Base-by-base conservation (phyloP, 1,140 invertebrate genomes). In the Manduca sexta region DNA sequence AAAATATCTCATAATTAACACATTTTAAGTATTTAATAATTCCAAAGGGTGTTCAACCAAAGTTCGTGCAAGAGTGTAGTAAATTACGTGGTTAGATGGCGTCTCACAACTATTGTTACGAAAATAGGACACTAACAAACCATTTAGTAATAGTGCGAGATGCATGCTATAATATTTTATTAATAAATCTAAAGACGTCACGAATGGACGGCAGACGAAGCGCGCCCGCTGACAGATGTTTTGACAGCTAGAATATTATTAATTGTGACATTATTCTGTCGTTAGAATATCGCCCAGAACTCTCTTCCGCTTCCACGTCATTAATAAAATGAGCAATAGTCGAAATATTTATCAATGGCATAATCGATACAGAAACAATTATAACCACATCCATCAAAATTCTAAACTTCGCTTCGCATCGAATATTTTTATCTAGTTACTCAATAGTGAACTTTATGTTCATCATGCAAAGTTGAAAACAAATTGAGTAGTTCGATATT, bases 341-440 rank as follows among this genome's bases (percentile, higher is more conserved):
- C 71, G 77, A 75, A 82, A 82, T 85, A 80, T 83, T 82, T 83
- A 83, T 85, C 82, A 83, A 80, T 85, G 79, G 79, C 82, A 85
- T 85, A 85, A 85, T 85, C 82, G 79, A 85, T 85, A 85, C 81
- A 81, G 76, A 85, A 85, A 85, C 77, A 85, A 85, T 85, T 85
- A 85, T 85, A 85, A 85, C 67, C 68, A 70, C 79, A 85, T 85
- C 73, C 74, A 85, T 85, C 81, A 85, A 85, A 80, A 83, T 83
- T 75, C 68, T 78, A 66, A 69, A 80, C 67, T 79, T 56, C 49
- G 53, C 54, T 70, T 62, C 58, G 56, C 48, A 60, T 41, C 49
- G 43, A 56, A 74, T 64, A 64, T 55, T 77, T 69, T 6, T 3
- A 14, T 12, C 1, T n/a, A 5, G n/a, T 5, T n/a, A n/a, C n/a